Percentiles rank a stretch among this genome's conserved stretches.
Conservation (phyloP, 2,797 vertebrate genomes). For the Danio aesculapii region DNA sequence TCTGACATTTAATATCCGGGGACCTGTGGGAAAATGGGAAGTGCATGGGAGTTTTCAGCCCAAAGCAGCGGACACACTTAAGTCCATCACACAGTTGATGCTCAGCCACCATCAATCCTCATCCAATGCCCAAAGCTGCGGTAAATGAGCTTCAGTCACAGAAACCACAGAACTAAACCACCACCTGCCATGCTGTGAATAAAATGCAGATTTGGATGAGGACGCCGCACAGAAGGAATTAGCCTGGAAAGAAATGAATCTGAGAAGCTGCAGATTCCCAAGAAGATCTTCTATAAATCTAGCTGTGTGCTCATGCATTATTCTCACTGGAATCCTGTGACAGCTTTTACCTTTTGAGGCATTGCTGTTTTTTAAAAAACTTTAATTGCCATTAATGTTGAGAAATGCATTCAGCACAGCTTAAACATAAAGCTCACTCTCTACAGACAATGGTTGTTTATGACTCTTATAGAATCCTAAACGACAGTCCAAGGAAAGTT, state of each 20-base stretch:
- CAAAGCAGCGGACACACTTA: slow-evolving; percentile 16
- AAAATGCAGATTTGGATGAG: slow-evolving; percentile 4
- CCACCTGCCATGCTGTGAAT: slow-evolving; percentile 23
- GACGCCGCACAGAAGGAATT: neutral
- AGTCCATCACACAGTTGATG: slow-evolving; percentile 31
- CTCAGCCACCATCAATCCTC: slow-evolving; percentile 3
- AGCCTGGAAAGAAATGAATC: slow-evolving; percentile 2
- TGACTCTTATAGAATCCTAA: slow-evolving; percentile 12
- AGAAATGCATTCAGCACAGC: slow-evolving; percentile 7
- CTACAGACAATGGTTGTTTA: slow-evolving; percentile 13
- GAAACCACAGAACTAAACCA: slow-evolving; percentile 14
- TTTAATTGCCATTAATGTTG: neutral
- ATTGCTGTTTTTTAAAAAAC: slow-evolving; percentile 13
- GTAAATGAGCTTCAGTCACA: slow-evolving; percentile 26
- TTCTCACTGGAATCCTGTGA: slow-evolving; percentile 29
- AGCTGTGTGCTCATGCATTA: slow-evolving; percentile 2
- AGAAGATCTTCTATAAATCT: slow-evolving; percentile 1
- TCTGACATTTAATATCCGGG: slow-evolving; percentile 38
- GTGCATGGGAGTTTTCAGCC: slow-evolving; percentile 37
- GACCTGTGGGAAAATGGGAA: slow-evolving; percentile 37
- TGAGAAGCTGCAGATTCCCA: slow-evolving; percentile 16
- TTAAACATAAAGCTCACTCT: slow-evolving; percentile 5
- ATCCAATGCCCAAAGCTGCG: neutral
- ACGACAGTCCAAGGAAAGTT: slow-evolving; percentile 11
- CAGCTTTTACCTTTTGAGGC: slow-evolving; percentile 10